Evolutionary conservation across 2,797 vertebrate genomes (phyloP).

Genomic region (Lithobates sylvaticus): DNA sequence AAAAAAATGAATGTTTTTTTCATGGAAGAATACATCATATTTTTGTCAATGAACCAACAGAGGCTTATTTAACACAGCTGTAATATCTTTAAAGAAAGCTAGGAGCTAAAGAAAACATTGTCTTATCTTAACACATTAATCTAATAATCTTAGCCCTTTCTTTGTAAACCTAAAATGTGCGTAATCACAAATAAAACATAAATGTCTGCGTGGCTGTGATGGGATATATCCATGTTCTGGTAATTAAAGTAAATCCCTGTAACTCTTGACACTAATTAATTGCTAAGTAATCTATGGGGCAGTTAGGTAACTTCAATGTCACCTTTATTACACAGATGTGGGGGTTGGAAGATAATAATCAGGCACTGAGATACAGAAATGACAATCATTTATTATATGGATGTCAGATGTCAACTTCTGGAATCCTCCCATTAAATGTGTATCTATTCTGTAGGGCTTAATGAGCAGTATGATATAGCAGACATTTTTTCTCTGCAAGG

Average conservation of each 20-base stretch:
- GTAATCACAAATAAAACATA: neutral
- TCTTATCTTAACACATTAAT: neutral
- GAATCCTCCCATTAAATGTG: neutral
- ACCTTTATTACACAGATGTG: neutral
- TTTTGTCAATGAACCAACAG: neutral
- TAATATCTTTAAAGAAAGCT: neutral
- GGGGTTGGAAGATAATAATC: neutral
- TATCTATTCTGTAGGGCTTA: neutral
- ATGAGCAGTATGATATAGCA: constrained; percentile 6
- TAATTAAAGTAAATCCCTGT: neutral
- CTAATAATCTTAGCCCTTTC: neutral
- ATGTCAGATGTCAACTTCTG: neutral
- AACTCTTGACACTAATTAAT: neutral
- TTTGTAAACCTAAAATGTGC: neutral
- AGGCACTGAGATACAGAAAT: neutral
- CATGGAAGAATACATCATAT: neutral
- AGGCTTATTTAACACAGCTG: neutral
- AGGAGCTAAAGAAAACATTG: neutral
- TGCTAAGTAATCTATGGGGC: neutral
- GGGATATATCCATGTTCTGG: neutral
- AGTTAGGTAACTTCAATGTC: constrained; percentile 11
- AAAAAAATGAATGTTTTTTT: too few species aligned
- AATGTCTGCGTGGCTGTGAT: neutral
- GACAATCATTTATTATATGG: neutral
- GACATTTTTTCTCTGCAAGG: neutral